A percentile compares a stretch with the other conserved stretches of the same genome.
Conservation (phyloP, 2,113 vertebrate genomes). For the Pleuronectes platessa region DNA sequence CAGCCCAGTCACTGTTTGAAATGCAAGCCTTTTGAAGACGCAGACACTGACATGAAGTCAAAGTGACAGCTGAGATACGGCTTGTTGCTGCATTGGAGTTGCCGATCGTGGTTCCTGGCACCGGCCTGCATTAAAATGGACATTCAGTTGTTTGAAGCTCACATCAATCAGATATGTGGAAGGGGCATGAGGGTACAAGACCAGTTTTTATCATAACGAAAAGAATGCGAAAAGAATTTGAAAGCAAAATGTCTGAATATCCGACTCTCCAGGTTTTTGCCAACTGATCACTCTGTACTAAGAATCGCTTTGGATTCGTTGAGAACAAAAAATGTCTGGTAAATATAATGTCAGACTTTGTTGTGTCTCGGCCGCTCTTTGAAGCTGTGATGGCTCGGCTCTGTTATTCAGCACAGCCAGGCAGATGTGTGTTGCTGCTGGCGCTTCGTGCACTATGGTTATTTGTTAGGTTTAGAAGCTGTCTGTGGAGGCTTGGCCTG, state of each 20-base stretch:
- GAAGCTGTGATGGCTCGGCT: conserved; percentile 45
- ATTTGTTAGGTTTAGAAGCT: conserved; percentile 67
- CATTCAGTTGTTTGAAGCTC: conserved; percentile 36
- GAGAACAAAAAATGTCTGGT: conserved; percentile 35
- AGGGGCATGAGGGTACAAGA: neutral
- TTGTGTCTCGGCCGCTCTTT: conserved; percentile 66
- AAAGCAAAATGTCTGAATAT: conserved; percentile 31
- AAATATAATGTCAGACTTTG: conserved; percentile 60
- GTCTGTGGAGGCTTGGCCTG: conserved; percentile 32
- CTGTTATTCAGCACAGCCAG: conserved; percentile 30
- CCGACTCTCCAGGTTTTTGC: neutral
- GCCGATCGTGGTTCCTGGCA: conserved; percentile 31
- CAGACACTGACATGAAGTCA: conserved; percentile 51
- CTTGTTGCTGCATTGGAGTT: conserved; percentile 21
- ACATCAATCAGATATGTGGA: conserved; percentile 38
- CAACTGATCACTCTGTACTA: conserved; percentile 31
- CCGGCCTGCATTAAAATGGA: conserved; percentile 24
- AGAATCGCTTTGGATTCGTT: conserved; percentile 48
- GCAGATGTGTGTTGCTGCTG: conserved; percentile 65
- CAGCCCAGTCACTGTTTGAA: conserved; percentile 67
- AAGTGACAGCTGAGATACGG: conserved; percentile 53
- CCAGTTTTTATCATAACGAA: conserved; percentile 12
- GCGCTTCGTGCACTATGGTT: conserved; percentile 42
- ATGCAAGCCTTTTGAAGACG: conserved; percentile 69
- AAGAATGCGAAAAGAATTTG: conserved; percentile 28